Evolutionary conservation across 1,140 invertebrate genomes (phyloP).

Genomic region (Musca domestica): DNA sequence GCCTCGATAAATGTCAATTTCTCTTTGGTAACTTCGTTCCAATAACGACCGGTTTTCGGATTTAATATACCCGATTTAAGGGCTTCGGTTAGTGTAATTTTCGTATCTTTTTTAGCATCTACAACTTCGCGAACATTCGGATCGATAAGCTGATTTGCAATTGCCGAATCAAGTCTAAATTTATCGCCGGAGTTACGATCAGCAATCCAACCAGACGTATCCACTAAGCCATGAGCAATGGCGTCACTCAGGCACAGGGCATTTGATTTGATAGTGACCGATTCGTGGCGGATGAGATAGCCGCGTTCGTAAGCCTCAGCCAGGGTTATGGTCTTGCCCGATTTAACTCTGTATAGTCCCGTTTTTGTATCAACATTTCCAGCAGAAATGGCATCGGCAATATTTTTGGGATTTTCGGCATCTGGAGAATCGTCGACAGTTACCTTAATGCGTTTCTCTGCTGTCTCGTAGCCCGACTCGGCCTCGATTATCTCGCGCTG

Average conservation of each 20-base stretch:
- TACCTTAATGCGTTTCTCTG: slow-evolving; percentile 79
- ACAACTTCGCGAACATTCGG: slow-evolving; percentile 76
- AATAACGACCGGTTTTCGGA: slow-evolving; percentile 73
- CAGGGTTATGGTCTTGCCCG: slow-evolving; percentile 69
- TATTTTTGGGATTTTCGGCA: slow-evolving; percentile 51
- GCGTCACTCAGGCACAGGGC: slow-evolving; percentile 78
- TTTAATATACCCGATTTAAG: slow-evolving; percentile 74
- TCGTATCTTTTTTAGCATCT: slow-evolving; percentile 71
- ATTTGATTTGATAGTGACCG: slow-evolving; percentile 71
- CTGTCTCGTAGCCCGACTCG: slow-evolving; percentile 68
- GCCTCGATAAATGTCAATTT: slow-evolving; percentile 79
- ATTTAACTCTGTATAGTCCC: slow-evolving; percentile 66
- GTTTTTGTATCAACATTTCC: slow-evolving; percentile 76
- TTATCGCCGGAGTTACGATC: slow-evolving; percentile 81
- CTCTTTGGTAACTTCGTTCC: slow-evolving; percentile 71
- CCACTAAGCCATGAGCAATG: slow-evolving; percentile 76
- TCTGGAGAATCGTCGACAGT: slow-evolving; percentile 59
- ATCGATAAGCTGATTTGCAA: slow-evolving; percentile 74
- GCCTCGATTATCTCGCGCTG: slow-evolving; percentile 84
- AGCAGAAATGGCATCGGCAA: slow-evolving; percentile 75
- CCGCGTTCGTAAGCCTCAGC: slow-evolving; percentile 76
- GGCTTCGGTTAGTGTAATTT: slow-evolving; percentile 79
- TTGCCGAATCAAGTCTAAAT: slow-evolving; percentile 76
- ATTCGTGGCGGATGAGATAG: slow-evolving; percentile 70
- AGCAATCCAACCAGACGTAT: slow-evolving; percentile 73